A percentile compares a stretch with the other conserved stretches of the same genome.
These are phyloP conservation scores for Bombus pascuorum DNA, from an alignment of 1,140 invertebrate species.

Conservation along the genomic window DNA sequence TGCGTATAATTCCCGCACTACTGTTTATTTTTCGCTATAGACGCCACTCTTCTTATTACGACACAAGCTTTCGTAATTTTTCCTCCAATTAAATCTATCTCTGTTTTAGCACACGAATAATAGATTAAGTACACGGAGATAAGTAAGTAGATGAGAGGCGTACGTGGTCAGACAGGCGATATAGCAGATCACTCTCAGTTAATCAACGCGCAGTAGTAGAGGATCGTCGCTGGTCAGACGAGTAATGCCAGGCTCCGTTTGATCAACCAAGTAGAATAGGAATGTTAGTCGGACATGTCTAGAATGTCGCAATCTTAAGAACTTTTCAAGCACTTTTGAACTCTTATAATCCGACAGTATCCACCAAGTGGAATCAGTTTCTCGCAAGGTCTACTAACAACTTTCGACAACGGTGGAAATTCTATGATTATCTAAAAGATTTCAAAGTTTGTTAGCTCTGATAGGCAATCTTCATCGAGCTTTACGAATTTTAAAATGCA, in stretches of 20 bases:
- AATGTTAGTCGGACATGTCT: neutral
- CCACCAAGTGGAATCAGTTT: neutral
- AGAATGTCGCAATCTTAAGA: neutral
- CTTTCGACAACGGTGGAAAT: neutral
- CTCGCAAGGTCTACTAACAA: neutral
- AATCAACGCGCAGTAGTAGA: neutral
- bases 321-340: neutral
- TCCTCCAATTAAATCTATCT: neutral
- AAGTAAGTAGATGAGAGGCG: neutral
- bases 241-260: too few relatives aligned
- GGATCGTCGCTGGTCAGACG: neutral
- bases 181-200: neutral
- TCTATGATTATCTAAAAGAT: neutral
- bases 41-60: neutral
- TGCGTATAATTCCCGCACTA: neutral
- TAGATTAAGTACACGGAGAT: neutral
- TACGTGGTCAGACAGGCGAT: too few relatives aligned
- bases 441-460: neutral
- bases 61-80: neutral
- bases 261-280: neutral
- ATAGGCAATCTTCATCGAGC: too few relatives aligned
- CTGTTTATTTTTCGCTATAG: neutral
- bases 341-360: neutral
- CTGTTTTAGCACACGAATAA: neutral
- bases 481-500: too few relatives aligned